A percentile compares a stretch with the other conserved stretches of the same genome.
These are phyloP conservation scores for Noctilio leporinus DNA, from an alignment of 2,113 vertebrate genomes.

Conservation along the genomic window DNA sequence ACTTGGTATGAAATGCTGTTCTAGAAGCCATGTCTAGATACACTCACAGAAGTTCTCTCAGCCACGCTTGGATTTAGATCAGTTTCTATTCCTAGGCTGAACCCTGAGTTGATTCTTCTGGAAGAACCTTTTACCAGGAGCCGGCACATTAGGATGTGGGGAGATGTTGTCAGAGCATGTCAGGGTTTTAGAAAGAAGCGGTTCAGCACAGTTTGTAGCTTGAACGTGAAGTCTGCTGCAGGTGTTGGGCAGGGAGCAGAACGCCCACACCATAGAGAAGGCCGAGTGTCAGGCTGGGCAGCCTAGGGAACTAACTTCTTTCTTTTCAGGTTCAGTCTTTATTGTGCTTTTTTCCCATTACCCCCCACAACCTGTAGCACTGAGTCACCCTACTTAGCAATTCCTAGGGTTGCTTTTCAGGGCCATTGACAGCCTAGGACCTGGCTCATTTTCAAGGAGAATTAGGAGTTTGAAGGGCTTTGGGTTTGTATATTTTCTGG, in stretches of 20 bases:
- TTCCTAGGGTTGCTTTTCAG: not conserved
- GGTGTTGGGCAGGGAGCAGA: constrained; percentile 8
- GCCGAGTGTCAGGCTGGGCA: not conserved
- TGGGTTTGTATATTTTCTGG: not conserved
- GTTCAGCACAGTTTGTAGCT: not conserved
- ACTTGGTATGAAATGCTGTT: not conserved
- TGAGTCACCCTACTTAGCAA: not conserved
- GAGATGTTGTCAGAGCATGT: not conserved
- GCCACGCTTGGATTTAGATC: not conserved
- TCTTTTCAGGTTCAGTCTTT: no score
- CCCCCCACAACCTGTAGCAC: no score
- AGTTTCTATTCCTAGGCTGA: not conserved
- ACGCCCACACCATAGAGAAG: not conserved
- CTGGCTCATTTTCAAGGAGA: constrained; percentile 6
- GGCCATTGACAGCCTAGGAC: not conserved
- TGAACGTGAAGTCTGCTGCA: not conserved
- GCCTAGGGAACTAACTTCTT: no score
- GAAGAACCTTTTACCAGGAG: not conserved
- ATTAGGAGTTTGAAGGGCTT: not conserved
- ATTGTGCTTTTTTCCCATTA: no score
- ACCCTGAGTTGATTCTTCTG: not conserved
- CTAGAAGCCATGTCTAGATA: not conserved
- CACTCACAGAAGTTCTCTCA: not conserved
- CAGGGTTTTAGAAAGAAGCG: not conserved
- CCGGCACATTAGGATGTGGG: not conserved